Evolutionary conservation across 2,888 invertebrate species (phyloP), one percentile per base, ranked within the genome.

Genomic region (Rotaria sp.): DNA sequence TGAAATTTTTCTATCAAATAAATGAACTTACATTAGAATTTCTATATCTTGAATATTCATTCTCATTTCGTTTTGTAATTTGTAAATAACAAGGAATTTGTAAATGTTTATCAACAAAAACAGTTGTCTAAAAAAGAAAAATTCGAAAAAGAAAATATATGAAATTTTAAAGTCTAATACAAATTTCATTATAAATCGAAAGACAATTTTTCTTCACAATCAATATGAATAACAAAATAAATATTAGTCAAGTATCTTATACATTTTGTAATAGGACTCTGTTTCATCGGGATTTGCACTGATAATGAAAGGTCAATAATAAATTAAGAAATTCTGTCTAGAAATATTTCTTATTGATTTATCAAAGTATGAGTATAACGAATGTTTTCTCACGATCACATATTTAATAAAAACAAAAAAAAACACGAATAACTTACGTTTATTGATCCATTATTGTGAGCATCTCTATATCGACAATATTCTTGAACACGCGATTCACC

Each of bases 41-140:
- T 45, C 80, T 45, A n/a, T 80, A 45, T 80, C 45, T 80, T 45
- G 80, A 80, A 80, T 80, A 80, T 41, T 80, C 45, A 80, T 45
- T 41, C 26, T 26, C 45, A 80, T 11, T 45, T 45, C n/a, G 41
- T 80, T 26, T 41, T 1, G 26, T 0, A n/a, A 13, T 13, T 80
- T 26, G 24, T n/a, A n/a, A n/a, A 80, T 80, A 80, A n/a, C 13
- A 26, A 67, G 35, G 21, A 7, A 21, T 35, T 15, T 35, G 30
- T 10, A 21, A 35, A 67, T 67, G 0, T 35, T 67, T 18, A 67
- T 67, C 2, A 35, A 2, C 2, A 35, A 21, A 35, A 35, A 67
- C 1, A 5, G 67, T 38, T 21, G 67, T 18, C 67, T 67, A 35
- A 35, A 35, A 67, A 5, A 15, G 4, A 50, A 50, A 45, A 45